phyloP scores from a whole-genome alignment of 2,113 vertebrate genomes.

The Austrofundulus limnaeus region DNA sequence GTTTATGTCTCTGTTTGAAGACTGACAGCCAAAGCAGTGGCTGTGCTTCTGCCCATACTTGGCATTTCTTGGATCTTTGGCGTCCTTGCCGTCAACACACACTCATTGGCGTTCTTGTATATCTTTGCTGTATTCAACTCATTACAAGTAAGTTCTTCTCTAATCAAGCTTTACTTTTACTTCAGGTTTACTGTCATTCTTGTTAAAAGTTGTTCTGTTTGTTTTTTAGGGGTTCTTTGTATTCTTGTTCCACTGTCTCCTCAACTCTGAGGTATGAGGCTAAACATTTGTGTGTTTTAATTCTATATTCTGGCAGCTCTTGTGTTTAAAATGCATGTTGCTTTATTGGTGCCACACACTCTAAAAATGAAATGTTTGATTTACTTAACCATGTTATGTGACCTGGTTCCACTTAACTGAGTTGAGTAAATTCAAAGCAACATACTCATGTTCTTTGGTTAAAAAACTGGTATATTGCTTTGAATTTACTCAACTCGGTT shows the following conservation, averaged over 20 bases:
- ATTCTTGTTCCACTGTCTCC: conserved; percentile 96
- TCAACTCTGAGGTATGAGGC: conserved; percentile 93
- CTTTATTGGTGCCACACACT: too few species aligned
- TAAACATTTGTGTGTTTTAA: not conserved
- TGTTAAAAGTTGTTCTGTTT: conserved; percentile 15
- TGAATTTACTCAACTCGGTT: too few species aligned
- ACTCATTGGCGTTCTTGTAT: conserved; percentile 89
- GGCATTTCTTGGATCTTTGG: conserved; percentile 97
- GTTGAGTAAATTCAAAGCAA: too few species aligned
- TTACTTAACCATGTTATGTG: too few species aligned
- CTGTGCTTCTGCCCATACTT: conserved; percentile 92
- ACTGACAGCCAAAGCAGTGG: conserved; percentile 91
- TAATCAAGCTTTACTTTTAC: not conserved
- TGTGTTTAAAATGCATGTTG: too few species aligned
- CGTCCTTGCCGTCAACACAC: conserved; percentile 87
- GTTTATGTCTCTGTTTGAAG: conserved; percentile 64
- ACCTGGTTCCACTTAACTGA: too few species aligned
- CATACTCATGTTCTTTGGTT: too few species aligned
- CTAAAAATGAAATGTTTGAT: too few species aligned
- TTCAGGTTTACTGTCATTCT: not conserved
- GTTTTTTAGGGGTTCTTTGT: conserved; percentile 91
- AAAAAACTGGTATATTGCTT: too few species aligned
- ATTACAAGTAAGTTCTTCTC: conserved; percentile 83
- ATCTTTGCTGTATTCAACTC: conserved; percentile 95
- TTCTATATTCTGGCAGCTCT: not conserved